Evolutionary conservation across 2,888 invertebrate species (phyloP), one percentile per base, ranked within the genome.

Genomic region (Amitus sp.): DNA sequence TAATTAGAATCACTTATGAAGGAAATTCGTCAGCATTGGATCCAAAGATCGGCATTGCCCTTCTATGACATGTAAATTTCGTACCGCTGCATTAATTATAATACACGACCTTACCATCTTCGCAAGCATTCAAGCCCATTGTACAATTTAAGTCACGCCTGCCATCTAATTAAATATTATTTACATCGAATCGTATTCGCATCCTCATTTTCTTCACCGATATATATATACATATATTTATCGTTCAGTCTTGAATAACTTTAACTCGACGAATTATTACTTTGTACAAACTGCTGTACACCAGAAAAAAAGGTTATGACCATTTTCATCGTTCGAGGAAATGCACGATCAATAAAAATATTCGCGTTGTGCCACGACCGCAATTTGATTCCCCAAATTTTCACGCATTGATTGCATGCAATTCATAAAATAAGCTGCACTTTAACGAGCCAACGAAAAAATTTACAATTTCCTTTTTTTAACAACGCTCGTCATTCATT

Each of bases 151-250:
- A 80, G 80, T 80, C 80, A 74, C 79, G 73, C 74, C 77, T 77
- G 80, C 80, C 78, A 73, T 76, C 73, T 70, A 76, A 76, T 78
- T 79, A 74, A 77, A 76, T 79, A 76, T 77, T 81, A 81, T 81
- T 68, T 81, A 81, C 81, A 80, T 80, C 77, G 77, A 70, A 77
- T 78, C 74, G 75, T 70, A 77, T n/a, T n/a, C 77, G 76, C 75
- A 75, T 74, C 73, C 73, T 71, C 75, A 58, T 53, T 66, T 72
- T 75, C 67, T 76, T 73, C 74, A 74, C 78, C 79, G 77, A 80
- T 76, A 76, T 75, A 74, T 81, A 80, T 78, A 80, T 80, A 34
- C 34, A 13, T 9, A 34, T 34, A 28, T 80, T 80, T 80, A 75
- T 23, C 23, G 23, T 5, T 23, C 23, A 7, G 23, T 23, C 23